These are phyloP conservation scores for Pyralis farinalis DNA, from an alignment of 2,888 invertebrate species.

Conservation along the genomic window DNA sequence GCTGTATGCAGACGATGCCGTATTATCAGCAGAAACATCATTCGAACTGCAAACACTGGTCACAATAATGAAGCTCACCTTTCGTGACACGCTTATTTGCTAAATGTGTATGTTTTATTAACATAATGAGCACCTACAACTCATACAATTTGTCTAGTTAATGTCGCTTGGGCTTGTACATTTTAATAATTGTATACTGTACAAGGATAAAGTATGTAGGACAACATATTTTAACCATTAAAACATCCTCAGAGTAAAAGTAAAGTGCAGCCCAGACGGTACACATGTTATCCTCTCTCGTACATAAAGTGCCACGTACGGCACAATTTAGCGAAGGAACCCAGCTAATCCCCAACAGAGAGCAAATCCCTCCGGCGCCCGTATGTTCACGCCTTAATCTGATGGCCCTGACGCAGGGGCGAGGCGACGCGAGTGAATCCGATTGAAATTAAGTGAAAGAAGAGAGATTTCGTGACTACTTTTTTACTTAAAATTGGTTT, in stretches of 20 bases:
- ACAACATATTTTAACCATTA: too few relatives aligned
- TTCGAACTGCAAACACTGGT: too few relatives aligned
- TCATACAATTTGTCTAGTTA: too few relatives aligned
- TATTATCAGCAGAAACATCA: too few relatives aligned
- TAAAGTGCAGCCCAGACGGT: not conserved
- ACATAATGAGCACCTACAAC: too few relatives aligned
- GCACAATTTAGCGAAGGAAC: not conserved
- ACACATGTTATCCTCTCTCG: not conserved
- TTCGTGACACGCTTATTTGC: too few relatives aligned
- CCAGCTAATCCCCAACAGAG: not conserved
- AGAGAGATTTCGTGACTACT: not conserved
- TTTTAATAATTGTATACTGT: too few relatives aligned
- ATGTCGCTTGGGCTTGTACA: too few relatives aligned
- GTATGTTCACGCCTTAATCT: constrained; percentile 3
- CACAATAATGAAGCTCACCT: too few relatives aligned
- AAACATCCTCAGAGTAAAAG: not conserved
- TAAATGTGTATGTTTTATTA: too few relatives aligned
- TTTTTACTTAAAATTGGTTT: not conserved
- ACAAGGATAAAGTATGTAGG: too few relatives aligned
- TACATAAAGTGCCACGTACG: not conserved
- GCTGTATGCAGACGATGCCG: too few relatives aligned
- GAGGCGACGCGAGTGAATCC: constrained; percentile 4
- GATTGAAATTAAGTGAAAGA: constrained; percentile 9
- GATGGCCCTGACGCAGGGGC: not conserved
- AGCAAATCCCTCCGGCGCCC: not conserved